phyloP scores from a whole-genome alignment of 2,797 vertebrate species.

The Epinephelus malabaricus region DNA sequence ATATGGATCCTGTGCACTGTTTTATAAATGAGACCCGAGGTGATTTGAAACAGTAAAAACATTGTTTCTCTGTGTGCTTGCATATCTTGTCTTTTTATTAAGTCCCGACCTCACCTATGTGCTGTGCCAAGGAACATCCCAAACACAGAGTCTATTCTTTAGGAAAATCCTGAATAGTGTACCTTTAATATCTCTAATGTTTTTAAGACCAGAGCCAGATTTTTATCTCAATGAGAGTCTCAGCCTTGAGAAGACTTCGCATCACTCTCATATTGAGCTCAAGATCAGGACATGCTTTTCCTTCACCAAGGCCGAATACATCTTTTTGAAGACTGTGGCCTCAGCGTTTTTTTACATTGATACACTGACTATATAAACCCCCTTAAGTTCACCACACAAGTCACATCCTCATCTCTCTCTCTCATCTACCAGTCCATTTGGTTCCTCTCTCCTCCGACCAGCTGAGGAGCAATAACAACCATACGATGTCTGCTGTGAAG shows the following conservation, averaged over 20 bases:
- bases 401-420: constrained; percentile 18
- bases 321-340: constrained; percentile 37
- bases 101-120: no score
- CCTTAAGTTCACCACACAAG: background rate
- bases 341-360: constrained; percentile 29
- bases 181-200: background rate
- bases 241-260: constrained; percentile 74
- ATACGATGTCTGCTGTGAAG: constrained; percentile 67
- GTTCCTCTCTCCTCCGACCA: constrained; percentile 3
- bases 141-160: no score
- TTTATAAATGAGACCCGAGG: no score
- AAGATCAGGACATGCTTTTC: constrained; percentile 84
- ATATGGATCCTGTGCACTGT: no score
- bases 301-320: constrained; percentile 77
- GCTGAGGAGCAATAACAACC: constrained; percentile 3
- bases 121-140: no score
- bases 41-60: no score
- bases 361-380: constrained; percentile 65
- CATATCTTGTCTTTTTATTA: no score
- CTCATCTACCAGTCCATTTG: background rate
- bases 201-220: constrained; percentile 40
- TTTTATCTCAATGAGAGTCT: constrained; percentile 70
- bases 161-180: no score
- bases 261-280: constrained; percentile 38
- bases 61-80: no score